These are phyloP conservation scores for Epicampocera succincta DNA, from an alignment of 2,888 invertebrate species.

Conservation along the genomic window DNA sequence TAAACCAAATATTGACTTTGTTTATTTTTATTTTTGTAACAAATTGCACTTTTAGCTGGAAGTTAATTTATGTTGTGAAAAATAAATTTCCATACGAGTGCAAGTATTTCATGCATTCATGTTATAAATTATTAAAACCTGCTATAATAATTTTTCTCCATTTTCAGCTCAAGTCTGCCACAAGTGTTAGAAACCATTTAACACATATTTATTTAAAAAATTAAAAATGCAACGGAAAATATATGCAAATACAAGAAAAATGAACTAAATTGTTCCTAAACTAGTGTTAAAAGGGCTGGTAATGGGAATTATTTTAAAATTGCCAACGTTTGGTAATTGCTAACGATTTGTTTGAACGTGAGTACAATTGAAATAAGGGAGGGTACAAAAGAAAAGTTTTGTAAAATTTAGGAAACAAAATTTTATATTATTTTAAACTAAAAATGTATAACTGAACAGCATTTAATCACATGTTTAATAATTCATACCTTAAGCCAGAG, in stretches of 20 bases:
- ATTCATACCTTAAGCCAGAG: no score
- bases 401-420: no score
- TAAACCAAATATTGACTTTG: conserved; percentile 35
- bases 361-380: not conserved
- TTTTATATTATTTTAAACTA: no score
- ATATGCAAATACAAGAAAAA: not conserved
- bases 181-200: conserved; percentile 54
- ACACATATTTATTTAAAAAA: conserved; percentile 38
- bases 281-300: conserved; percentile 35
- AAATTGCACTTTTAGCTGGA: conserved; percentile 41
- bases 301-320: conserved; percentile 27
- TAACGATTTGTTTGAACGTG: conserved; percentile 2
- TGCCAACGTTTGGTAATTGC: conserved; percentile 28
- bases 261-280: conserved; percentile 51
- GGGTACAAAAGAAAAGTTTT: no score
- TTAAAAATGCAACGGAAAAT: not conserved
- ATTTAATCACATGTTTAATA: no score
- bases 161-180: conserved; percentile 9
- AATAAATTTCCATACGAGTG: conserved; percentile 50
- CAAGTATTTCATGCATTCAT: conserved; percentile 46
- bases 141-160: not conserved
- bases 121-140: conserved; percentile 42
- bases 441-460: no score
- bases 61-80: conserved; percentile 58
- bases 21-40: conserved; percentile 37